These are phyloP conservation scores for Scrobipalpa costella DNA, from an alignment of 2,888 invertebrate genomes.

Conservation along the genomic window DNA sequence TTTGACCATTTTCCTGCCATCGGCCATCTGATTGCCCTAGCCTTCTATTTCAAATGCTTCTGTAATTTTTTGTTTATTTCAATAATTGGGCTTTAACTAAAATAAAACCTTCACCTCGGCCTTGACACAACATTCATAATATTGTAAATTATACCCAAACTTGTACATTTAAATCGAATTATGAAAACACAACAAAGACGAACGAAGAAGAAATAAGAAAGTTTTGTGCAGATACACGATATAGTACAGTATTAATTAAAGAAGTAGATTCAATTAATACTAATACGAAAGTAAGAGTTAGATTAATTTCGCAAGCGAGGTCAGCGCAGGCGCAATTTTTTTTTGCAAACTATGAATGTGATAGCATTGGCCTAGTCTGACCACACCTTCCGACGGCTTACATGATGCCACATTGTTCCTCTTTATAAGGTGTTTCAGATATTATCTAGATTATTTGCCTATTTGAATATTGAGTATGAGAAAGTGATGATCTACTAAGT, in stretches of 20 bases:
- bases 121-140: no score
- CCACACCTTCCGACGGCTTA: background rate
- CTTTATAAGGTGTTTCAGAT: background rate
- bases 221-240: background rate
- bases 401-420: constrained; percentile 1
- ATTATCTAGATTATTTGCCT: constrained; percentile 8
- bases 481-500: constrained; percentile 6
- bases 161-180: no score
- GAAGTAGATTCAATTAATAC: constrained; percentile 26
- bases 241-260: background rate
- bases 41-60: no score
- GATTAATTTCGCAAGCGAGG: constrained; percentile 23
- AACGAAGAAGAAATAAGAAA: no score
- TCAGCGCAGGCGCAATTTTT: background rate
- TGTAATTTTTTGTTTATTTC: no score
- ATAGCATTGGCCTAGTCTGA: constrained; percentile 15
- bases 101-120: no score
- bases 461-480: background rate
- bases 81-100: no score
- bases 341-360: constrained; percentile 4
- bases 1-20: no score
- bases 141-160: no score
- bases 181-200: no score
- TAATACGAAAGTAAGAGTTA: constrained; percentile 29
- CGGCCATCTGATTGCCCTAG: no score